Conservation (phyloP, 2,113 vertebrate species). For the Candoia aspera region DNA sequence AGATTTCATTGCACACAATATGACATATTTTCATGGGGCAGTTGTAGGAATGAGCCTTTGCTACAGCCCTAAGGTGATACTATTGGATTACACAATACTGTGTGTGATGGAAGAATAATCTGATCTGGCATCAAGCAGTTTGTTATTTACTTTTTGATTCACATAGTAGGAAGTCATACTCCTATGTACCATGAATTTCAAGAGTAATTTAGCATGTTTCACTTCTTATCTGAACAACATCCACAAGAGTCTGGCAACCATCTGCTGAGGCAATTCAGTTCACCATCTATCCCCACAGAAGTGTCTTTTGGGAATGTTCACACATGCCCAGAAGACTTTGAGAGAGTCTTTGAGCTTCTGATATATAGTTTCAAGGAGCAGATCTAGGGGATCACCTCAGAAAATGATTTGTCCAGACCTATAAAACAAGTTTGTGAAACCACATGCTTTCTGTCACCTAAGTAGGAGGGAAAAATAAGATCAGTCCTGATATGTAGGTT, state of each 20-base stretch:
- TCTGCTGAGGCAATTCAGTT: neutral
- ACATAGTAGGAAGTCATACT: neutral
- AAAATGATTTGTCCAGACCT: neutral
- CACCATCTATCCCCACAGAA: neutral
- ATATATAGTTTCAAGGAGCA: neutral
- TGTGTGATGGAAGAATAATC: neutral
- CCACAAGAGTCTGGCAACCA: conserved; percentile 34
- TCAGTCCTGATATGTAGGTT: conserved; percentile 64
- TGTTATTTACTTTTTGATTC: conserved; percentile 11
- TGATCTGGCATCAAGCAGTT: neutral
- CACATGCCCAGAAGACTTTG: neutral
- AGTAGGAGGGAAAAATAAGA: conserved; percentile 58
- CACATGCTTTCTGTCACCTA: conserved; percentile 55
- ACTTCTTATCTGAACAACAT: conserved; percentile 46
- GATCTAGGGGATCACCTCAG: neutral
- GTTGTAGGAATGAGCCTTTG: neutral
- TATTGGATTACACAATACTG: neutral
- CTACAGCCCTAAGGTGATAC: neutral
- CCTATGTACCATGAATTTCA: neutral
- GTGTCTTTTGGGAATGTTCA: neutral
- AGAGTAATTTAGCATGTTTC: conserved; percentile 9
- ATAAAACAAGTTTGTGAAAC: conserved; percentile 47
- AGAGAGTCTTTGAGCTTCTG: neutral
- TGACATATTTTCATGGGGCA: conserved; percentile 73
- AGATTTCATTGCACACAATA: conserved; percentile 68